Conservation (phyloP, 2,113 vertebrate species). For the Seriola quinqueradiata region DNA sequence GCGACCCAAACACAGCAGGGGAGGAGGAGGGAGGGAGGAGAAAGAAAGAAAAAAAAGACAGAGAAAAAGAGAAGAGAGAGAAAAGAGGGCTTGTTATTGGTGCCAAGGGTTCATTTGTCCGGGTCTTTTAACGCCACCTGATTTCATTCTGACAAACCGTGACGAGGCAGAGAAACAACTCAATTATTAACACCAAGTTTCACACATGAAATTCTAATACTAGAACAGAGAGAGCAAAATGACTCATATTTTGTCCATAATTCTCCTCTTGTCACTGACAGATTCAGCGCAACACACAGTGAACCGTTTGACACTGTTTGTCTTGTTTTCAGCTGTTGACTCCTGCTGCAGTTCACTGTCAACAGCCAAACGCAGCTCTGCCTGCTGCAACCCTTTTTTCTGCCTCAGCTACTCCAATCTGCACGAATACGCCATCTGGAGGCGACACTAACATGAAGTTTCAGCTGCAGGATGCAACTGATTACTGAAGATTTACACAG, state of each 20-base stretch:
- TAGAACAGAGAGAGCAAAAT: background rate
- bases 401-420: slow-evolving; percentile 13
- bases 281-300: slow-evolving; percentile 1
- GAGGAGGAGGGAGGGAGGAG: slow-evolving; percentile 37
- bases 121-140: slow-evolving; percentile 50
- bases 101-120: slow-evolving; percentile 68
- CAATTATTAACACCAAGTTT: background rate
- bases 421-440: slow-evolving; percentile 68
- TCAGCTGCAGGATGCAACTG: background rate
- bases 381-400: slow-evolving; percentile 25
- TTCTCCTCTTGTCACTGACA: slow-evolving; percentile 3
- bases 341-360: slow-evolving; percentile 23
- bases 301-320: slow-evolving; percentile 6
- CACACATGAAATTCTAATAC: background rate
- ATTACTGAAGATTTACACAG: slow-evolving; percentile 31
- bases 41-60: slow-evolving; percentile 7
- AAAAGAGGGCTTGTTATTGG: slow-evolving; percentile 60
- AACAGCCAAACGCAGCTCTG: slow-evolving; percentile 15
- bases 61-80: slow-evolving; percentile 28
- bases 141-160: slow-evolving; percentile 52
- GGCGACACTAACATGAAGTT: slow-evolving; percentile 8
- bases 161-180: slow-evolving; percentile 23
- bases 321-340: slow-evolving; percentile 13
- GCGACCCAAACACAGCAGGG: slow-evolving; percentile 75
- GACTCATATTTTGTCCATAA: background rate